Evolutionary conservation across 92 coral and sea anemone genomes (phyloP).

Genomic region (Paragorgia papillata): DNA sequence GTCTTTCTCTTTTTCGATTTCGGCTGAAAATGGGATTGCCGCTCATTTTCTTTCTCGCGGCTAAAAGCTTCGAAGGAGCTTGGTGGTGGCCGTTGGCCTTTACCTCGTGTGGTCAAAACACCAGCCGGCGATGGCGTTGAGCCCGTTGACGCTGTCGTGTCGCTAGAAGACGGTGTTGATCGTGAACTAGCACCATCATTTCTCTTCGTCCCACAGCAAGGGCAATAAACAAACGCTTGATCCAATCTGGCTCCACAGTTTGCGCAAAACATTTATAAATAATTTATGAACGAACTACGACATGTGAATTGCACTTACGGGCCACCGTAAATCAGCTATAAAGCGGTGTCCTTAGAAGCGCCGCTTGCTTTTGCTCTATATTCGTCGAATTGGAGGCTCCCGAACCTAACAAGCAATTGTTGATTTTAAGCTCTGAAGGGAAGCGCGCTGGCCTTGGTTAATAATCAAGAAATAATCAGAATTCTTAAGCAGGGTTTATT

Average conservation of each 20-base stretch:
- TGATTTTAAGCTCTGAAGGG: no score
- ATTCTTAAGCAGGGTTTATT: no score
- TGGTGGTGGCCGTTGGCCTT: not conserved
- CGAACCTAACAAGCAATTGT: no score
- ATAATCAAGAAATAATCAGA: no score
- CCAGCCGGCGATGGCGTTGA: slow-evolving; percentile 3
- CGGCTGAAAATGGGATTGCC: slow-evolving; percentile 11
- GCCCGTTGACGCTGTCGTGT: no score
- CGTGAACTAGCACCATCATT: not conserved
- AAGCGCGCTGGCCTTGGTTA: no score
- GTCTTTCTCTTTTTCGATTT: not conserved
- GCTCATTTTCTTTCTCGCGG: slow-evolving; percentile 14
- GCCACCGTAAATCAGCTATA: no score
- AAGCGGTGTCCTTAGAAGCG: no score
- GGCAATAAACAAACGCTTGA: not conserved
- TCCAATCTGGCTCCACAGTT: slow-evolving; percentile 8
- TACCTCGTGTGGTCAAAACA: not conserved
- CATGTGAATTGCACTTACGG: no score
- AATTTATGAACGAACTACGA: no score
- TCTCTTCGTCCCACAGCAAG: slow-evolving; percentile 14
- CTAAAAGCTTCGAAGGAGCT: slow-evolving; percentile 5
- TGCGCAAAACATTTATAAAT: slow-evolving; percentile 14
- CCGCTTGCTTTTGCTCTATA: no score
- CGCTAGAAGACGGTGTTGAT: not conserved
- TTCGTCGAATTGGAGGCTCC: no score